Conservation (phyloP, 2,888 invertebrate genomes). For the Ceramica pisi region DNA sequence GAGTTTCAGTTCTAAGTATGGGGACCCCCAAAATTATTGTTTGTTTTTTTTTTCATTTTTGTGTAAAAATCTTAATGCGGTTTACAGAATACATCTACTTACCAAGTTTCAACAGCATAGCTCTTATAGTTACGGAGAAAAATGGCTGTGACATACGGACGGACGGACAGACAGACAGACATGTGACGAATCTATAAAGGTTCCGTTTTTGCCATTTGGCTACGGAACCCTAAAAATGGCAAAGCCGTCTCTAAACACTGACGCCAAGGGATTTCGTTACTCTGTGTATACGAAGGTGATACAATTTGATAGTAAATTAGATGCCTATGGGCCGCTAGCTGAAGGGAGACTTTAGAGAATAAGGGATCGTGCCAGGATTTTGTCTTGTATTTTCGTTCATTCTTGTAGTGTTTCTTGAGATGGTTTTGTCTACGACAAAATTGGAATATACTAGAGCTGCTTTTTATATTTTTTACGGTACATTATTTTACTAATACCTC, state of each 20-base stretch:
- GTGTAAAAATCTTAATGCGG: no score
- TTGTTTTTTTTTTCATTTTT: no score
- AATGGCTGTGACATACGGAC: no score
- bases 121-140: no score
- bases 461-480: background rate
- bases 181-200: no score
- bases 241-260: background rate
- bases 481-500: background rate
- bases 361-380: slow-evolving; percentile 4
- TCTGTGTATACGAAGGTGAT: slow-evolving; percentile 23
- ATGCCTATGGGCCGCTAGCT: background rate
- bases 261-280: background rate
- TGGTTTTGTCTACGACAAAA: background rate
- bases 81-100: no score
- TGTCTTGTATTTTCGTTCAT: background rate
- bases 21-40: no score
- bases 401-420: background rate
- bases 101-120: no score
- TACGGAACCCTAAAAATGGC: no score
- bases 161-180: no score
- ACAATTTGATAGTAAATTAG: slow-evolving; percentile 38
- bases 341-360: background rate
- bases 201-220: no score
- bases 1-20: no score
- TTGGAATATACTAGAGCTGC: background rate